phyloP scores from a whole-genome alignment of 2,888 invertebrate genomes.

The Dicycla oo region DNA sequence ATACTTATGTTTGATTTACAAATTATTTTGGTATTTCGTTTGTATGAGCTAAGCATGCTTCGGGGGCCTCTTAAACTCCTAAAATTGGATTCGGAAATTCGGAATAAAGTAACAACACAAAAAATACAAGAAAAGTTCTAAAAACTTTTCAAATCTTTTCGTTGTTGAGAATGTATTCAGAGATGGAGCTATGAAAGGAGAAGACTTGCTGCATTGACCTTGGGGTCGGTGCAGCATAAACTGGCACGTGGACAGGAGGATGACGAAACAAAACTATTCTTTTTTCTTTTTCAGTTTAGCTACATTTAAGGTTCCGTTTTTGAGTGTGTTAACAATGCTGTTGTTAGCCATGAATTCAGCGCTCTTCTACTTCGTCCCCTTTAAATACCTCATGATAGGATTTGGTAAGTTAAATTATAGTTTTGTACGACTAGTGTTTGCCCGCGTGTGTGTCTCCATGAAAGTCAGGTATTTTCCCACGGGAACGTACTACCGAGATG shows the following conservation, averaged over 20 bases:
- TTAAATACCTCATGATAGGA: conserved; percentile 82
- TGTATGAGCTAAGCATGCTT: too few relatives aligned
- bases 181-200: neutral
- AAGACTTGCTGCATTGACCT: neutral
- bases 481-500: too few relatives aligned
- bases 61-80: too few relatives aligned
- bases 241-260: too few relatives aligned
- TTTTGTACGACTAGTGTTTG: neutral
- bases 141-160: neutral
- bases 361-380: conserved; percentile 78
- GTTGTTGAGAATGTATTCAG: neutral
- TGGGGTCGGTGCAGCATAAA: too few relatives aligned
- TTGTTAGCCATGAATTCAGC: conserved; percentile 73
- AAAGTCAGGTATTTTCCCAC: too few relatives aligned
- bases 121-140: neutral
- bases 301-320: conserved; percentile 83
- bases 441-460: too few relatives aligned
- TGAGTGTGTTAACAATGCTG: conserved; percentile 80
- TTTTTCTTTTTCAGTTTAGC: conserved; percentile 78
- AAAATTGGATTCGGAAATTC: too few relatives aligned
- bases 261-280: neutral
- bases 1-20: too few relatives aligned
- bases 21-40: too few relatives aligned
- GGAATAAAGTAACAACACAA: neutral
- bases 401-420: conserved; percentile 76